Percentiles rank a stretch among this genome's conserved stretches.
Evolutionary conservation across 2,113 vertebrate genomes (phyloP).

Genomic region (Okapia johnstoni): DNA sequence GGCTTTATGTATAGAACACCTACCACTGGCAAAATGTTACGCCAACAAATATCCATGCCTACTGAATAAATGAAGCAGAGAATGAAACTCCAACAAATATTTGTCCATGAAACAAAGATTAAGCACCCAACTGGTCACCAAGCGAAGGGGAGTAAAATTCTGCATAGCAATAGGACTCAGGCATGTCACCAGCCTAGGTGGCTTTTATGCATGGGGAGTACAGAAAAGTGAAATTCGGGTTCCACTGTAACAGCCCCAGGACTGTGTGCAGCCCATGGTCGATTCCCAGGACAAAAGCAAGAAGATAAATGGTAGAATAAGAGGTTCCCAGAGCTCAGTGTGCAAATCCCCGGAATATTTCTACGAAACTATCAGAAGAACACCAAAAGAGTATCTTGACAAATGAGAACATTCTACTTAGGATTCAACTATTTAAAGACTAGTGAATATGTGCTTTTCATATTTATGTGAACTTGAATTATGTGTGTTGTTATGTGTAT

Average conservation of each 20-base stretch:
- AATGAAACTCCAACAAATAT: neutral
- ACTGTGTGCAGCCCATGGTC: neutral
- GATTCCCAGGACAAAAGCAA: neutral
- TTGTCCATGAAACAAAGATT: neutral
- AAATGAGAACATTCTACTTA: neutral
- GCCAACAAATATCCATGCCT: neutral
- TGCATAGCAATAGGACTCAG: neutral
- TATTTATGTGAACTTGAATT: neutral
- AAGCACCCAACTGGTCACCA: neutral
- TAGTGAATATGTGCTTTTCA: neutral
- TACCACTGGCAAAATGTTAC: neutral
- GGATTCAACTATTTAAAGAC: neutral
- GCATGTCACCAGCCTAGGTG: neutral
- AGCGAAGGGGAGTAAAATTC: neutral
- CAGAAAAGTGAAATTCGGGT: neutral
- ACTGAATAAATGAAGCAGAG: neutral
- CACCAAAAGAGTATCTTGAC: neutral
- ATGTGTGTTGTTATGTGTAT: neutral
- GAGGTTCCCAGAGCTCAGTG: neutral
- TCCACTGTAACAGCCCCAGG: neutral
- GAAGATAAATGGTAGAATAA: neutral
- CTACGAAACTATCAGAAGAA: neutral
- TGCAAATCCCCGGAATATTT: neutral
- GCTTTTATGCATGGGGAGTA: neutral
- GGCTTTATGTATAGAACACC: neutral